Conservation (phyloP, 2,888 invertebrate species). For the Drosophila prostipennis region DNA sequence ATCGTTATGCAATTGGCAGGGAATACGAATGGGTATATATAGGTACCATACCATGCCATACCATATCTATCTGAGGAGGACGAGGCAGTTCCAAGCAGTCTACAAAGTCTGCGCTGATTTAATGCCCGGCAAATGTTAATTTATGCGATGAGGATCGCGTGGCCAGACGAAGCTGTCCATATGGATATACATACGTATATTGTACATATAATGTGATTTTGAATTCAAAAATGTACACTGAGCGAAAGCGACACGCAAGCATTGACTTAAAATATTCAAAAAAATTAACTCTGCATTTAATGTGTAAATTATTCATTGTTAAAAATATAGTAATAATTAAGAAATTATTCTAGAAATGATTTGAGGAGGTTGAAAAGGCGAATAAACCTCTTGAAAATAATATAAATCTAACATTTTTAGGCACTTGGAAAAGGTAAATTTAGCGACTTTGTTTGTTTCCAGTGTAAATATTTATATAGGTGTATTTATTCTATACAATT, state of each 20-base stretch:
- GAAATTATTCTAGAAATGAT: too few relatives aligned
- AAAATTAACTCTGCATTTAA: too few relatives aligned
- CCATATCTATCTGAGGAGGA: neutral
- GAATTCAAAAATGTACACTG: conserved; percentile 28
- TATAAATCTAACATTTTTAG: neutral
- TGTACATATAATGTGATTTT: conserved; percentile 19
- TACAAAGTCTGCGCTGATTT: conserved; percentile 62
- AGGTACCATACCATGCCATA: neutral
- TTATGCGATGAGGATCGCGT: conserved; percentile 73
- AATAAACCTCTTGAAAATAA: neutral
- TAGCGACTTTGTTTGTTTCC: neutral
- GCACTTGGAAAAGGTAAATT: neutral
- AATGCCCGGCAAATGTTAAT: conserved; percentile 70
- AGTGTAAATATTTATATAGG: conserved; percentile 24
- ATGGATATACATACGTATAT: conserved; percentile 22
- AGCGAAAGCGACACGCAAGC: neutral
- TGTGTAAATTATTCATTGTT: too few relatives aligned
- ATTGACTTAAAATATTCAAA: too few relatives aligned
- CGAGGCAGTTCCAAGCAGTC: conserved; percentile 47
- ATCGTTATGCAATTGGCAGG: conserved; percentile 44
- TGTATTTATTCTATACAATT: conserved; percentile 53
- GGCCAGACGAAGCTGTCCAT: conserved; percentile 50
- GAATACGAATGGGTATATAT: conserved; percentile 9
- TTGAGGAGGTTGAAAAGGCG: too few relatives aligned
- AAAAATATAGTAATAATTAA: too few relatives aligned